Evolutionary conservation across 2,113 vertebrate genomes (phyloP).

Genomic region (Trematomus loennbergii): DNA sequence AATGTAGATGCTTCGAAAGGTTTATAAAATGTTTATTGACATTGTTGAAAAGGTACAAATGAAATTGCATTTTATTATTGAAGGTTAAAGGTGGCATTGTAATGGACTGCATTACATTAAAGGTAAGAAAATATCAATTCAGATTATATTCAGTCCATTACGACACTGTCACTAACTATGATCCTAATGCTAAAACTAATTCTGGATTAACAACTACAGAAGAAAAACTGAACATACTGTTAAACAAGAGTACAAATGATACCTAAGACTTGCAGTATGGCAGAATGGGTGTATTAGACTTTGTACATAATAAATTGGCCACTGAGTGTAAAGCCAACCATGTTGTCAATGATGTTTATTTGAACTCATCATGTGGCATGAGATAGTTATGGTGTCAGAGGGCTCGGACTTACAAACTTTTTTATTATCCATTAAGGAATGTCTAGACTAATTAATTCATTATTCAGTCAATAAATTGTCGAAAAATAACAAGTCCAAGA

Average conservation of each 20-base stretch:
- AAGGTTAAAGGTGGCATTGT: neutral
- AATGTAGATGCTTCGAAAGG: neutral
- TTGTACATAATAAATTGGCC: neutral
- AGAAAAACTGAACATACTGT: too few relatives aligned
- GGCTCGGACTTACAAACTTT: too few relatives aligned
- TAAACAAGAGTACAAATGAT: neutral
- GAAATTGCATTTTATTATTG: neutral
- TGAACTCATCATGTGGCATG: neutral
- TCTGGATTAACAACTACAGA: too few relatives aligned
- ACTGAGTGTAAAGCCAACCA: neutral
- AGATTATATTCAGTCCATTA: too few relatives aligned
- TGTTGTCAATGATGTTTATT: slow-evolving; percentile 7
- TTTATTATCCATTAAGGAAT: neutral
- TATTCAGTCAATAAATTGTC: neutral
- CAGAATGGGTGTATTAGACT: neutral
- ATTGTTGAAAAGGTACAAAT: neutral
- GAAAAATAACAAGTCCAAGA: neutral
- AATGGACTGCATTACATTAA: neutral
- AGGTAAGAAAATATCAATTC: too few relatives aligned
- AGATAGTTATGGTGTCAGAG: neutral
- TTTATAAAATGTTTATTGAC: neutral
- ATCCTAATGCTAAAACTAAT: too few relatives aligned
- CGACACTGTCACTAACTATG: too few relatives aligned
- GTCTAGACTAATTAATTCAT: neutral
- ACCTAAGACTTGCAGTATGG: neutral